Conservation (phyloP, 2,797 vertebrate genomes). For the Poecile montanus region DNA sequence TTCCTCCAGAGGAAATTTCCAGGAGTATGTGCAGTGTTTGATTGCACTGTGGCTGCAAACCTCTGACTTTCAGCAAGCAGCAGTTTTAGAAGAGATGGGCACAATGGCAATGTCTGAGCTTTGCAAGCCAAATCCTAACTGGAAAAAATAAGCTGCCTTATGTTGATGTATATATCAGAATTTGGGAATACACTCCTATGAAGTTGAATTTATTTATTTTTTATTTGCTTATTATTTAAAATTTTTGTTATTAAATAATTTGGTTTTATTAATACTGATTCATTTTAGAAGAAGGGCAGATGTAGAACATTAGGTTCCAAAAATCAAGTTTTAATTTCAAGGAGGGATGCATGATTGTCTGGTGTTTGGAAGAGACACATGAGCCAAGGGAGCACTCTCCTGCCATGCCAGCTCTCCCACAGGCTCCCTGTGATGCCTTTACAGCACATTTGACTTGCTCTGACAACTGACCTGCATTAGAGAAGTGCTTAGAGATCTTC, state of each 20-base stretch:
- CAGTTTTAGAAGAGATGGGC: background rate
- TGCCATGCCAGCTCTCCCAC: background rate
- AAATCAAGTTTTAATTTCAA: background rate
- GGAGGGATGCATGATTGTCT: background rate
- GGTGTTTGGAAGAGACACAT: background rate
- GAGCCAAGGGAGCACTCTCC: background rate
- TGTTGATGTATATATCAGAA: background rate
- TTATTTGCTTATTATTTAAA: background rate
- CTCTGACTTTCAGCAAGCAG: background rate
- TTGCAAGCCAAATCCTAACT: background rate
- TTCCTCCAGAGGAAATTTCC: constrained; percentile 19
- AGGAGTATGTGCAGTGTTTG: background rate
- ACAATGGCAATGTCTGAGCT: background rate
- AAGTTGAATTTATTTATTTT: background rate
- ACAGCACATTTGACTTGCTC: background rate
- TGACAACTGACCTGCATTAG: background rate
- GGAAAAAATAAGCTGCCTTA: background rate
- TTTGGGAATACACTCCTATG: background rate
- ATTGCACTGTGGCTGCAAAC: background rate
- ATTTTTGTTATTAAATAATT: background rate
- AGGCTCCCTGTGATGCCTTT: background rate
- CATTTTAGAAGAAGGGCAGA: background rate
- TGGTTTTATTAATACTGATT: background rate
- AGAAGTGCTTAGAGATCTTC: background rate
- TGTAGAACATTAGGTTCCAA: background rate